Base-by-base conservation (phyloP, 2,888 invertebrate species). In the Rhodophaea formosa region DNA sequence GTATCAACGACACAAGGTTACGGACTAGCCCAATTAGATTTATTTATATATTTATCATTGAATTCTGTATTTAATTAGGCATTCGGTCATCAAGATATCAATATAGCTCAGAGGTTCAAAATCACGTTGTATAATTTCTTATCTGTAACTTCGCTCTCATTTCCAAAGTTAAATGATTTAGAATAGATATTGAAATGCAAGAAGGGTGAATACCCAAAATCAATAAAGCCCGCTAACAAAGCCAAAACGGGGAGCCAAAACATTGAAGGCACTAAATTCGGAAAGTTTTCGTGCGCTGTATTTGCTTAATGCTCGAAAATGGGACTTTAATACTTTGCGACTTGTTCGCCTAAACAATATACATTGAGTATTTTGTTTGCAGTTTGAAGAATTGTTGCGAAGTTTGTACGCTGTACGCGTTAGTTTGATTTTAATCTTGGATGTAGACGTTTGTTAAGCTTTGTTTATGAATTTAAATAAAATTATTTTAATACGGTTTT, bases 201-300 rank as follows among this genome's bases (percentile, higher is more conserved):
- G 39, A 39, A 39, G 39, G 39, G 39, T 39, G 39, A 39, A 39
- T 39, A 39, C 6, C 30, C 30, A 51, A 15, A 51, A 51, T 35
- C 49, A 46, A 46, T 46, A 46, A 46, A 10, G n/a, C 46, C 10
- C 46, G 46, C 46, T n/a, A 46, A 23, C 17, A 46, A 46, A 23
- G 23, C 49, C 15, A 49, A 49, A 49, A 49, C 49, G 32, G 23
- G 49, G 49, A 32, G 49, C 49, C 49, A 16, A 32, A 51, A 51
- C 32, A 51, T 51, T 30, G 32, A 15, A 51, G 30, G 35, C 49
- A 51, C 59, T 65, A 66, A 68, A 67, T 66, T 63, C 65, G 59
- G 59, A 61, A 63, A 66, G 66, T 61, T 66, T 66, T 56, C 62
- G 61, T 59, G 57, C 30, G 61, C 61, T 60, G 54, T 66, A 66